Conservation (phyloP, 1,140 invertebrate genomes). For the Bilobella aurantiaca region DNA sequence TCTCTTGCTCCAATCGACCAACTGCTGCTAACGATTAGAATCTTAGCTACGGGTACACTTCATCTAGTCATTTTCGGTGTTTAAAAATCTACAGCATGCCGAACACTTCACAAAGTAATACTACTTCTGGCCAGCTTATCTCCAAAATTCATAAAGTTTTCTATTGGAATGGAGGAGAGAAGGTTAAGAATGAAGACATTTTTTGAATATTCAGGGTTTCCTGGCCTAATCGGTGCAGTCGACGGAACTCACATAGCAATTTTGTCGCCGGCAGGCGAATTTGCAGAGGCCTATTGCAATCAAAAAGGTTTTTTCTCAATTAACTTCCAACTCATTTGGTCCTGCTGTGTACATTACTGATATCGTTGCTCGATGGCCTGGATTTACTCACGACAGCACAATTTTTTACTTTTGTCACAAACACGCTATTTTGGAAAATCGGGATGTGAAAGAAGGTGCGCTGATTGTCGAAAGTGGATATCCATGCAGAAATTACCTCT, state of each 20-base stretch:
- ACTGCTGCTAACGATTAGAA: conserved; percentile 23
- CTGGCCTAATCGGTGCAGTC: conserved; percentile 16
- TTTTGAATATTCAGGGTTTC: conserved; percentile 12
- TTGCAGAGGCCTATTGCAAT: conserved; percentile 39
- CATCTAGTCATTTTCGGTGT: conserved; percentile 19
- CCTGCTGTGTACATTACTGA: conserved; percentile 22
- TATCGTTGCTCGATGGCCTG: conserved; percentile 30
- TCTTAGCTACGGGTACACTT: conserved; percentile 25
- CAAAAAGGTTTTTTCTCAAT: conserved; percentile 31
- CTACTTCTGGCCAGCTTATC: neutral
- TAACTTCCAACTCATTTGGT: conserved; percentile 30
- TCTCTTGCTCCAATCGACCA: neutral
- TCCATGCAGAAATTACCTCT: conserved; percentile 20
- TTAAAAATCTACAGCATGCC: conserved; percentile 23
- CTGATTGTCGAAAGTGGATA: conserved; percentile 18
- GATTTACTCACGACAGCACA: conserved; percentile 31
- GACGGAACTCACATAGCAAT: conserved; percentile 25
- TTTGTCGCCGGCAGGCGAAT: conserved; percentile 33
- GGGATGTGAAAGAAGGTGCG: neutral
- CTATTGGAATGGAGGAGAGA: neutral
- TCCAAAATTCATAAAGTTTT: neutral
- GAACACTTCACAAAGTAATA: conserved; percentile 24
- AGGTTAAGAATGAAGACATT: neutral
- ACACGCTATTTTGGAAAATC: neutral
- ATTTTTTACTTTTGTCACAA: conserved; percentile 22